Evolutionary conservation across 1,140 invertebrate genomes (phyloP).

Genomic region (Drosophila bifasciata): DNA sequence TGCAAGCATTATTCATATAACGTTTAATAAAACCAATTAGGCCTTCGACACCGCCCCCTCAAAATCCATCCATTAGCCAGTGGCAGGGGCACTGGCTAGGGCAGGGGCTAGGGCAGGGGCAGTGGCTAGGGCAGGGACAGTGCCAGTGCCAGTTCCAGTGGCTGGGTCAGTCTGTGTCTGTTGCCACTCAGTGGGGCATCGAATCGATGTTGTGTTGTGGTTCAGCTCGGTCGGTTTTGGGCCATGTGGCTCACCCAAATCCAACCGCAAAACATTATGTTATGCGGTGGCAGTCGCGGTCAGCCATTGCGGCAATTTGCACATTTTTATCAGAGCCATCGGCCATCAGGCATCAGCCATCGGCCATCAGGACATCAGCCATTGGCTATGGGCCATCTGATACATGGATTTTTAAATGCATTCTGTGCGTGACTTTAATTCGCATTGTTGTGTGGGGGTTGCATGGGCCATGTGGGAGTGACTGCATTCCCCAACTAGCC

Average conservation of each 20-base stretch:
- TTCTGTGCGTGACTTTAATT: slow-evolving; percentile 39
- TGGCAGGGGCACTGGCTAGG: no score
- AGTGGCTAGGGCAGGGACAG: no score
- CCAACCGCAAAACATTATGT: slow-evolving; percentile 76
- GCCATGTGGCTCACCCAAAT: slow-evolving; percentile 43
- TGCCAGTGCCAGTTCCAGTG: slow-evolving; percentile 4
- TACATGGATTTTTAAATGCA: slow-evolving; percentile 30
- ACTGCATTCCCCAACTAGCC: not conserved
- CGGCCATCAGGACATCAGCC: not conserved
- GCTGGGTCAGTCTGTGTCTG: slow-evolving; percentile 14
- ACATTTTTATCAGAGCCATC: slow-evolving; percentile 60
- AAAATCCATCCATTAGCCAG: slow-evolving; percentile 61
- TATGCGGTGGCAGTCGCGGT: slow-evolving; percentile 61
- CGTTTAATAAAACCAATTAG: slow-evolving; percentile 74
- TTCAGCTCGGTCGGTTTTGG: slow-evolving; percentile 5
- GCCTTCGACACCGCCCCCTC: slow-evolving; percentile 52
- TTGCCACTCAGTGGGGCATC: slow-evolving; percentile 16
- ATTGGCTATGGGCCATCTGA: not conserved
- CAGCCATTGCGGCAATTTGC: slow-evolving; percentile 61
- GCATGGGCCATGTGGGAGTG: no score
- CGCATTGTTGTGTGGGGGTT: no score
- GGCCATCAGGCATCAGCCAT: no score
- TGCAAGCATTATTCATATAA: slow-evolving; percentile 54
- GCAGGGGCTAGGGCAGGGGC: no score
- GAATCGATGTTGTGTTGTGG: no score